These are phyloP conservation scores for Antheraea yamamai DNA, from an alignment of 2,888 invertebrate species.

Conservation along the genomic window DNA sequence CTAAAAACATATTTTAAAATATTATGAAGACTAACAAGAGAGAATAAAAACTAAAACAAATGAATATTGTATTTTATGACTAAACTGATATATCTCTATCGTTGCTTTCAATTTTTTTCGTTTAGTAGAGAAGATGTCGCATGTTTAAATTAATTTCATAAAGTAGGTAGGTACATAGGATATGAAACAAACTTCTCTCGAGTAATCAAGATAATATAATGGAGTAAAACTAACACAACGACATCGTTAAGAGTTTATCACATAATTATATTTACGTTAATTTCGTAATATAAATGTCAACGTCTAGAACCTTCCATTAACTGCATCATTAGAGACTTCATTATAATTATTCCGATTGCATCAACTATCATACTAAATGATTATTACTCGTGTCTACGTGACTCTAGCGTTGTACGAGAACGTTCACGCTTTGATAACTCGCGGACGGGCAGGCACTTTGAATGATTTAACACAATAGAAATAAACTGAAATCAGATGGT, in stretches of 20 bases:
- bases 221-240: conserved; percentile 1
- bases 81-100: too few species aligned
- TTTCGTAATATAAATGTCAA: conserved; percentile 5
- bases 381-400: conserved; percentile 16
- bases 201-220: conserved; percentile 5
- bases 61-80: too few species aligned
- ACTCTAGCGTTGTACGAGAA: conserved; percentile 1
- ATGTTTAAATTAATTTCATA: background rate
- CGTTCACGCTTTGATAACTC: background rate
- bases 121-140: too few species aligned
- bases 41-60: too few species aligned
- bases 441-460: background rate
- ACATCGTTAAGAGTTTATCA: conserved; percentile 10
- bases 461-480: background rate
- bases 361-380: conserved; percentile 9
- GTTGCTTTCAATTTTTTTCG: too few species aligned
- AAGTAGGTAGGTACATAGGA: background rate
- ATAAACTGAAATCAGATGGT: background rate
- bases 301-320: conserved; percentile 16
- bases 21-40: too few species aligned
- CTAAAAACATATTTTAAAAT: too few species aligned
- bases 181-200: background rate
- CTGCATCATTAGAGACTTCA: background rate
- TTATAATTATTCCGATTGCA: conserved; percentile 7
- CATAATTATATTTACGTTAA: conserved; percentile 7